A percentile compares a stretch with the other conserved stretches of the same genome.
These are phyloP conservation scores for Hippoglossus stenolepis DNA, from an alignment of 2,113 vertebrate genomes.

Conservation along the genomic window DNA sequence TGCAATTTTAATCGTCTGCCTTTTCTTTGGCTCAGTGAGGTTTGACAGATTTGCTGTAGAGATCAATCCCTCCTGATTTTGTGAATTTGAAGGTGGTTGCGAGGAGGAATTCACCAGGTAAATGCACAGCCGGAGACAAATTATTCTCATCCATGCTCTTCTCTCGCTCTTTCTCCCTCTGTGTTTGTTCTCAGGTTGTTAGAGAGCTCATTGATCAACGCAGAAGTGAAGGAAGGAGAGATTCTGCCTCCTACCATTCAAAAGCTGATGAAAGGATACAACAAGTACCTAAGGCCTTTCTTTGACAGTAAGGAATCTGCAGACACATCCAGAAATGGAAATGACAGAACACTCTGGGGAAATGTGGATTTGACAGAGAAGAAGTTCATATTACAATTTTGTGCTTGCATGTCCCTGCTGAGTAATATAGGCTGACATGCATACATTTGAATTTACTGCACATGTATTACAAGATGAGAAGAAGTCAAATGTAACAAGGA, in stretches of 20 bases:
- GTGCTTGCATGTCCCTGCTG: slow-evolving; percentile 3
- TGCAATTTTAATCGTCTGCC: slow-evolving; percentile 19
- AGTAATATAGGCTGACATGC: slow-evolving; percentile 34
- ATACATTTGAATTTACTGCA: slow-evolving; percentile 28
- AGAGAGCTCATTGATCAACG: slow-evolving; percentile 77
- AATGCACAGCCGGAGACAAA: slow-evolving; percentile 15
- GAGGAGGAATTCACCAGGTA: slow-evolving; percentile 18
- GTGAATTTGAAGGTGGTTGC: neutral
- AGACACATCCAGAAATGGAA: slow-evolving; percentile 46
- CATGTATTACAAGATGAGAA: neutral
- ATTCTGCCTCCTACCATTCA: slow-evolving; percentile 91
- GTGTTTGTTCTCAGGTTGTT: slow-evolving; percentile 77
- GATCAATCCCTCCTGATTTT: slow-evolving; percentile 16
- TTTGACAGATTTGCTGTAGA: slow-evolving; percentile 19
- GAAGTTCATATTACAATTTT: slow-evolving; percentile 26
- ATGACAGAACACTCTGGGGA: slow-evolving; percentile 42
- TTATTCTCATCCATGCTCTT: slow-evolving; percentile 16
- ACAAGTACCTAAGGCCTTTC: slow-evolving; percentile 93
- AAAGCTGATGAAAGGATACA: slow-evolving; percentile 93
- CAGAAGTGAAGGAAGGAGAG: slow-evolving; percentile 86
- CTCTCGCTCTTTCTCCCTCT: slow-evolving; percentile 12
- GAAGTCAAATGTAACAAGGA: slow-evolving; percentile 3
- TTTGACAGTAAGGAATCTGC: slow-evolving; percentile 88
- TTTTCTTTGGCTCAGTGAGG: slow-evolving; percentile 14
- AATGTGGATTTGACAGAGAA: slow-evolving; percentile 22